phyloP scores from a whole-genome alignment of 2,797 vertebrate species.

The Peromyscus melanophrys region DNA sequence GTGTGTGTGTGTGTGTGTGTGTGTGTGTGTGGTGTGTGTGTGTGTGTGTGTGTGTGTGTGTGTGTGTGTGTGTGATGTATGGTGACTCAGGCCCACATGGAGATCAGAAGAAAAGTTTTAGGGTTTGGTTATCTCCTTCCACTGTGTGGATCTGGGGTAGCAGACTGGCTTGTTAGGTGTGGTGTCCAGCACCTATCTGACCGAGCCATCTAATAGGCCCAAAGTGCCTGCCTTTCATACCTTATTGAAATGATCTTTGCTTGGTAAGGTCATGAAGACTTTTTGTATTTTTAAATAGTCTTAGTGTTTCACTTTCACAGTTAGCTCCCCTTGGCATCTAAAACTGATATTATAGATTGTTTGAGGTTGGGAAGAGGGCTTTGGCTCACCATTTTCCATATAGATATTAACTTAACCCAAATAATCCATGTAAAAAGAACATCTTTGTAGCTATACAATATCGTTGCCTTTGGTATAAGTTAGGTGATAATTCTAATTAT shows the following conservation, averaged over 20 bases:
- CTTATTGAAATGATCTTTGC: conserved; percentile 1
- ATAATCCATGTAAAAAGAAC: background rate
- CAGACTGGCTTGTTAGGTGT: background rate
- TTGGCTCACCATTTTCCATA: background rate
- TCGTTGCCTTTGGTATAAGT: background rate
- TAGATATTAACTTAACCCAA: background rate
- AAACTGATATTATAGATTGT: background rate
- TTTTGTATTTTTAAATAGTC: background rate
- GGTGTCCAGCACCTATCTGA: background rate
- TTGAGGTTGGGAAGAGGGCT: background rate
- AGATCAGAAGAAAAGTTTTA: background rate
- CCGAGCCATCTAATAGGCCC: background rate
- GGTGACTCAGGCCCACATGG: background rate
- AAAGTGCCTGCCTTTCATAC: background rate
- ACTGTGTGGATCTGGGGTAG: background rate
- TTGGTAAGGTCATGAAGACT: background rate
- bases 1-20: background rate
- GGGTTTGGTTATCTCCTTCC: background rate
- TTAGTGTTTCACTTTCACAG: conserved; percentile 31
- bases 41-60: background rate
- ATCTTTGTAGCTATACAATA: background rate
- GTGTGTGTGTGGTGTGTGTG: background rate
- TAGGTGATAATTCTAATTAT: background rate
- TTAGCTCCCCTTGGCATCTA: background rate
- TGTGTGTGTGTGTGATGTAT: background rate